Conservation (phyloP, 2,797 vertebrate genomes). For the Pangasius sanitwongsei region DNA sequence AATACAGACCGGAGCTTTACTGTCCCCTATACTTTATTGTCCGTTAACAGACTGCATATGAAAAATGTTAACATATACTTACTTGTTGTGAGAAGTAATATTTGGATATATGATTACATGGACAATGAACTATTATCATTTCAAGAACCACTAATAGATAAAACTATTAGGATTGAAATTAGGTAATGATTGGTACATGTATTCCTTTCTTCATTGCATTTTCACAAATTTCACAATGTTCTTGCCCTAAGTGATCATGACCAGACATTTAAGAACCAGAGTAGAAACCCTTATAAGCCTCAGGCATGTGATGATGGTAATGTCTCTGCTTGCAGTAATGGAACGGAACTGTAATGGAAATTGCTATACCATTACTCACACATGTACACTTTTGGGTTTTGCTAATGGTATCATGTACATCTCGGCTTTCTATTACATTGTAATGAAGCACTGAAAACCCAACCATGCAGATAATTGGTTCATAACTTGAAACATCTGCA, state of each 20-base stretch:
- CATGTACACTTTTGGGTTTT: constrained; percentile 39
- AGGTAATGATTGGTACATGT: constrained; percentile 7
- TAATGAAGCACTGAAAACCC: constrained; percentile 46
- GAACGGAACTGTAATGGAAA: constrained; percentile 54
- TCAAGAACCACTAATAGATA: not conserved
- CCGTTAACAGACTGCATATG: not conserved
- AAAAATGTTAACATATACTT: not conserved
- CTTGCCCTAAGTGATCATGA: constrained; percentile 20
- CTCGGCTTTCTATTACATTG: constrained; percentile 47
- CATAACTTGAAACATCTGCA: constrained; percentile 53
- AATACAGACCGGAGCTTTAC: not conserved
- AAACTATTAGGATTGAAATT: not conserved
- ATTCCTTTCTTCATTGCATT: constrained; percentile 18
- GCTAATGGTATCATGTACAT: constrained; percentile 44
- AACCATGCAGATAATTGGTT: constrained; percentile 56
- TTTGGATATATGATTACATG: not conserved
- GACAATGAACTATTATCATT: not conserved
- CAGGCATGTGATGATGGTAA: constrained; percentile 29
- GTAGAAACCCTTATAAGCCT: constrained; percentile 32
- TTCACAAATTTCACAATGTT: constrained; percentile 18
- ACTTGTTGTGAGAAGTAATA: not conserved
- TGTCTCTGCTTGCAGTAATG: constrained; percentile 40
- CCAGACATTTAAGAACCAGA: constrained; percentile 30
- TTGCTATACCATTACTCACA: constrained; percentile 43
- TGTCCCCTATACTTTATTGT: not conserved